phyloP scores from a whole-genome alignment of 2,888 invertebrate species.

The Schizaphis graminum region DNA sequence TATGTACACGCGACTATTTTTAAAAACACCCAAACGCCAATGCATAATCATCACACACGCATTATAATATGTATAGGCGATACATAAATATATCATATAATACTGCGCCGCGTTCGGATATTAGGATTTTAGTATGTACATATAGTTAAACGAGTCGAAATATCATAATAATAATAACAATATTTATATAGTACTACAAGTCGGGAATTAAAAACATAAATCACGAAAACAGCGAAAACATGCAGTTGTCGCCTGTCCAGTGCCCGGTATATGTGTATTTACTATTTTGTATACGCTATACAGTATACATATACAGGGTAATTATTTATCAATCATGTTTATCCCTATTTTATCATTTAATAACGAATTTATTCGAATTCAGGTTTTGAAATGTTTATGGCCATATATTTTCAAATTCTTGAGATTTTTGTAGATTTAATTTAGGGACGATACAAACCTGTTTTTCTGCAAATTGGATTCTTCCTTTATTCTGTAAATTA shows the following conservation, averaged over 20 bases:
- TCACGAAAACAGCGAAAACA: not conserved
- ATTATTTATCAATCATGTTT: not conserved
- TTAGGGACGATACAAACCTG: not conserved
- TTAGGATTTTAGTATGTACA: not conserved
- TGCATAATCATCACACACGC: not conserved
- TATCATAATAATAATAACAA: not conserved
- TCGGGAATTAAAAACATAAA: too few relatives aligned
- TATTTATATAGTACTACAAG: not conserved
- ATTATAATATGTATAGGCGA: not conserved
- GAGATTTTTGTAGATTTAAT: not conserved
- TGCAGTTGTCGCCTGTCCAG: not conserved
- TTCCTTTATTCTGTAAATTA: not conserved
- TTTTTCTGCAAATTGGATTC: not conserved
- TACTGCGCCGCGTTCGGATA: not conserved
- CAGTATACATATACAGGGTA: too few relatives aligned
- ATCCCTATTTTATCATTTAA: not conserved
- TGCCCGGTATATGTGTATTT: not conserved
- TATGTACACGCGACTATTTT: slow-evolving; percentile 53
- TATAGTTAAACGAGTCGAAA: not conserved
- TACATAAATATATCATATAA: not conserved
- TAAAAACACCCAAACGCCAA: slow-evolving; percentile 61
- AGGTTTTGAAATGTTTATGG: not conserved
- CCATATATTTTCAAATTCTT: not conserved
- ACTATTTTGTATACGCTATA: not conserved
- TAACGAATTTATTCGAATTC: not conserved